Evolutionary conservation across 2,888 invertebrate species (phyloP), one percentile per base, ranked within the genome.

Genomic region (Hipparchia semele): DNA sequence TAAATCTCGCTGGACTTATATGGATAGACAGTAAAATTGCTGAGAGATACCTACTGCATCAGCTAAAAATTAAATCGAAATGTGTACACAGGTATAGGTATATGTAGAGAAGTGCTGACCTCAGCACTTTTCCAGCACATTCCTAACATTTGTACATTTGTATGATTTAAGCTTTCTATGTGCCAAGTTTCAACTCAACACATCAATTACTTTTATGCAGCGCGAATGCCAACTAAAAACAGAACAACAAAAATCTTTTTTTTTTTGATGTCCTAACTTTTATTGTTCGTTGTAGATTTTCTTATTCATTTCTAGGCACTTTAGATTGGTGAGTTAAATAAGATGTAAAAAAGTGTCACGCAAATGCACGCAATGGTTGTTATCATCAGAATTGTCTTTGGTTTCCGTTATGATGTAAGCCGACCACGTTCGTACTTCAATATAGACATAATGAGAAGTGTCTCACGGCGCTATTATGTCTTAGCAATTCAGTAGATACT

Each of bases 381-480:
- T 74, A 68, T 71, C 62, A 70, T 74, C 69, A 70, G 75, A 76
- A 77, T 76, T 77, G 76, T 77, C 68, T 72, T 73, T 64, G 64
- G 74, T 77, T 78, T 78, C 76, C 76, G 75, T 66, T 68, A 70
- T 80, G 76, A 77, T 70, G 78, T 75, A 79, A 81, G 73, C 53
- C 71, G 74, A 76, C 79, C 77, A 76, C 77, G 73, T 74, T 76
- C 76, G 70, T 76, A 77, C 77, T 77, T 77, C 75, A 77, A 77
- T 77, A 78, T 77, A 76, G 75, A 73, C 66, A 85, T 85, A 83
- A 84, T 84, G 84, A 82, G 81, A 87, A 87, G 81, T 83, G 83
- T 91, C 91, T 87, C 91, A 90, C 88, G 90, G 84, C 82, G 80
- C 85, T 81, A 84, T 89, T 86, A 83, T 82, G 78, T 80, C 80